Evolutionary conservation across 37 sponge, comb jelly and placozoan genomes (phyloP).

Genomic region (Axinella damicornis): DNA sequence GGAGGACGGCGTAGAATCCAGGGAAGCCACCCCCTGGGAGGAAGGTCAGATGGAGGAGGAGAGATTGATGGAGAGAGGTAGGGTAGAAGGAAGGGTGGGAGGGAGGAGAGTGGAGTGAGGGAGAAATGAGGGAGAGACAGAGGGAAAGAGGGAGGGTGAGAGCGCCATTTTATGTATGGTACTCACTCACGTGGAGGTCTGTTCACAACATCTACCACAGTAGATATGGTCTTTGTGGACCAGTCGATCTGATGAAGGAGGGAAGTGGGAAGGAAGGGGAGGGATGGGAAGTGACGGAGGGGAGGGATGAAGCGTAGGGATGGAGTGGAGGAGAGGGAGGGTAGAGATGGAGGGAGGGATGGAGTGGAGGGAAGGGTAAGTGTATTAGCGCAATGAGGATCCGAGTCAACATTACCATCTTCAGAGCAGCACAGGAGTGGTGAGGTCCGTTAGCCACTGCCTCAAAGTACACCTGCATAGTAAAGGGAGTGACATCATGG

Average conservation of each 20-base stretch:
- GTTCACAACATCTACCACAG: constrained; percentile 44
- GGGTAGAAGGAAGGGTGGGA: background rate
- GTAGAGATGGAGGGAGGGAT: background rate
- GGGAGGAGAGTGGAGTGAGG: background rate
- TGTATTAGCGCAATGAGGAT: background rate
- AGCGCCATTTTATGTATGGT: too few species aligned
- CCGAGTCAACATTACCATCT: constrained; percentile 39
- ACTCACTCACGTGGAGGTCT: constrained; percentile 39
- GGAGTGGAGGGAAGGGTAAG: background rate
- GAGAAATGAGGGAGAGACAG: background rate
- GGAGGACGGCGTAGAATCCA: constrained; percentile 63
- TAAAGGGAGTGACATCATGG: too few species aligned
- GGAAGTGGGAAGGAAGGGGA: too few species aligned
- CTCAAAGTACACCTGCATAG: constrained; percentile 52
- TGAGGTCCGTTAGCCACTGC: constrained; percentile 63
- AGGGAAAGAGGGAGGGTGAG: background rate
- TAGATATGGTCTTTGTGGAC: constrained; percentile 21
- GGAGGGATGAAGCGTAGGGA: background rate
- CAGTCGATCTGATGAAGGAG: constrained; percentile 40
- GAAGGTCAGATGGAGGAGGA: too few species aligned
- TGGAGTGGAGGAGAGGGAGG: background rate
- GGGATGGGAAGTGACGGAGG: too few species aligned
- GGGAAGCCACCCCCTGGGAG: constrained; percentile 61
- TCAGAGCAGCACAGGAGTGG: constrained; percentile 66
- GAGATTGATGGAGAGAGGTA: too few species aligned